These are phyloP conservation scores for Ferrisia virgata DNA, from an alignment of 2,888 invertebrate species.

Conservation along the genomic window DNA sequence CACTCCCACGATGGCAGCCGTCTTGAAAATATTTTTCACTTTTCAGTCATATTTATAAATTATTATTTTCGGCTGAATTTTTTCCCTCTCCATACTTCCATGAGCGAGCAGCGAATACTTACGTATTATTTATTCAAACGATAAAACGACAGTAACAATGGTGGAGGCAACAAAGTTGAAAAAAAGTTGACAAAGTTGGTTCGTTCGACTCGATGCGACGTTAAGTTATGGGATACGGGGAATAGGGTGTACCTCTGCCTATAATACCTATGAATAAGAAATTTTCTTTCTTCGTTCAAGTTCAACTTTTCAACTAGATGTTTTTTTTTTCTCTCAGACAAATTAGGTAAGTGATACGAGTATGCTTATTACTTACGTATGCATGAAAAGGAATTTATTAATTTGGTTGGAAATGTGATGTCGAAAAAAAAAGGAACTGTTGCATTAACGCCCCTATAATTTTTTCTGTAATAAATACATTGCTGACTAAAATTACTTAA, in stretches of 20 bases:
- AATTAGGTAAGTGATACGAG: not conserved
- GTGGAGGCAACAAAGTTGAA: not conserved
- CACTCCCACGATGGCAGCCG: not conserved
- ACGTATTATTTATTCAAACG: constrained; percentile 6
- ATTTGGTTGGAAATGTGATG: no score
- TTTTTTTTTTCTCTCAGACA: constrained; percentile 11
- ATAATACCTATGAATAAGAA: not conserved
- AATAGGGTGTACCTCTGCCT: no score
- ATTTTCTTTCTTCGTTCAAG: not conserved
- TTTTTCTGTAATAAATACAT: no score
- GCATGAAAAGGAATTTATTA: no score
- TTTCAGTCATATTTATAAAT: not conserved
- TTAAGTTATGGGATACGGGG: no score
- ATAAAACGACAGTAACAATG: not conserved
- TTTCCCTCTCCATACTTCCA: no score
- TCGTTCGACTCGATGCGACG: no score
- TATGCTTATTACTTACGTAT: not conserved
- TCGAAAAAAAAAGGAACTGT: no score
- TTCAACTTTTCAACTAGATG: constrained; percentile 23
- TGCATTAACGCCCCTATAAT: no score
- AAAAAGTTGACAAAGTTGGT: constrained; percentile 7
- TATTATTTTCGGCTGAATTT: not conserved
- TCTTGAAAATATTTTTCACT: not conserved
- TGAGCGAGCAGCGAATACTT: not conserved
- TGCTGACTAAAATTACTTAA: no score